Conservation (phyloP, 64 coral and sea anemone species). For the Cladopsammia gracilis region DNA sequence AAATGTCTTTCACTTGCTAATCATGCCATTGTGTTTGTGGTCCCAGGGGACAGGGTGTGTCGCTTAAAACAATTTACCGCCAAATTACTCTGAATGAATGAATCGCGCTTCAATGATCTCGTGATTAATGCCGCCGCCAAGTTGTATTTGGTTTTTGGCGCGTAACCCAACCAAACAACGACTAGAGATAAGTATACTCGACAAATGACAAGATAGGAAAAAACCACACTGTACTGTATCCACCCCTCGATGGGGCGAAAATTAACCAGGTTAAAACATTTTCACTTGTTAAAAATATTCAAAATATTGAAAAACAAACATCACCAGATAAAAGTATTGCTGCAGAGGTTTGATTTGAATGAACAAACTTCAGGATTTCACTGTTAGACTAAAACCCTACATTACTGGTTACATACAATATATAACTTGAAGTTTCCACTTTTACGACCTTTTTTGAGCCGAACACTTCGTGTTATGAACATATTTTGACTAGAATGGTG, state of each 20-base stretch:
- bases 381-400: too few relatives aligned
- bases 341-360: too few relatives aligned
- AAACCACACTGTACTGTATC: neutral
- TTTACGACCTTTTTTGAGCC: too few relatives aligned
- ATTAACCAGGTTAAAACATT: too few relatives aligned
- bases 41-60: conserved; percentile 94
- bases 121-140: conserved; percentile 17
- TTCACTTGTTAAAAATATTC: too few relatives aligned
- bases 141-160: conserved; percentile 29
- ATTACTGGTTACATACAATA: too few relatives aligned
- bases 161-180: conserved; percentile 24
- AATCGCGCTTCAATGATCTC: conserved; percentile 31
- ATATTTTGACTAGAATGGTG: too few relatives aligned
- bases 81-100: conserved; percentile 86
- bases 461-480: too few relatives aligned
- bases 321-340: too few relatives aligned
- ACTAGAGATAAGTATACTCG: neutral
- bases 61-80: conserved; percentile 86
- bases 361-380: too few relatives aligned
- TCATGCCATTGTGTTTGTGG: conserved; percentile 70
- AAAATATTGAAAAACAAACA: too few relatives aligned
- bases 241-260: neutral
- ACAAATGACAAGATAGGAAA: neutral
- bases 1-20: conserved; percentile 90
- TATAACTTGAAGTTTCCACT: too few relatives aligned